Evolutionary conservation across 1,140 invertebrate species (phyloP), one percentile per base, ranked within the genome.

Genomic region (Himalopsyche phryganea): DNA sequence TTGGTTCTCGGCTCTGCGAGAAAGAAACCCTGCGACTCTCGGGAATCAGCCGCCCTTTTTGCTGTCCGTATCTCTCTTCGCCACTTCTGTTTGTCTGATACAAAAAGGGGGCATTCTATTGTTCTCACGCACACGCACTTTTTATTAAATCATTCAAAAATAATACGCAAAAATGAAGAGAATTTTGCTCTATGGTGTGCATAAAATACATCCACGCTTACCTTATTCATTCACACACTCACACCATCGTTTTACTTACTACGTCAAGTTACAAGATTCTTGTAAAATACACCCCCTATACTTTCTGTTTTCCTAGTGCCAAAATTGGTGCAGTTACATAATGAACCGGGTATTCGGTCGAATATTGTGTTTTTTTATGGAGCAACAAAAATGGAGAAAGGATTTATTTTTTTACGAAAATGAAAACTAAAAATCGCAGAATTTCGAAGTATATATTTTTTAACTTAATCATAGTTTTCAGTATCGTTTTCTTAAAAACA

Each of bases 31-130:
- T 13, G 13, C 42, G 14, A 19, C 46, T 32, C 19, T 15, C 13
- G 48, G 40, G 48, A 40, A 45, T 42, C 15, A 33, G 38, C 44
- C 52, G 58, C 59, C 56, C 54, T 65, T 57, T 44, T 28, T 46
- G 44, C 33, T 42, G 33, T 14, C 6, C 40, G 20, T 10, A 45
- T 14, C 49, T 53, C 63, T 65, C 63, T 55, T 65, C 47, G 19
- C 14, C 19, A 10, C 41, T 61, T 57, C 61, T 65, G 63, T 61
- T 58, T 46, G 41, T 58, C 55, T 61, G 50, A 49, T 61, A 61
- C 55, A 61, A 78, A 78, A 78, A 78, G 76, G 75, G 76, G 74
- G 74, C 75, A 77, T 70, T 67, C 71, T 71, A 77, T 78, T 77
- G 75, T 78, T 76, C 70, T 75, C 68, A 71, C 69, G 69, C 70